Evolutionary conservation across 2,888 invertebrate species (phyloP), one percentile per base, ranked within the genome.

Genomic region (Amiota mariae): DNA sequence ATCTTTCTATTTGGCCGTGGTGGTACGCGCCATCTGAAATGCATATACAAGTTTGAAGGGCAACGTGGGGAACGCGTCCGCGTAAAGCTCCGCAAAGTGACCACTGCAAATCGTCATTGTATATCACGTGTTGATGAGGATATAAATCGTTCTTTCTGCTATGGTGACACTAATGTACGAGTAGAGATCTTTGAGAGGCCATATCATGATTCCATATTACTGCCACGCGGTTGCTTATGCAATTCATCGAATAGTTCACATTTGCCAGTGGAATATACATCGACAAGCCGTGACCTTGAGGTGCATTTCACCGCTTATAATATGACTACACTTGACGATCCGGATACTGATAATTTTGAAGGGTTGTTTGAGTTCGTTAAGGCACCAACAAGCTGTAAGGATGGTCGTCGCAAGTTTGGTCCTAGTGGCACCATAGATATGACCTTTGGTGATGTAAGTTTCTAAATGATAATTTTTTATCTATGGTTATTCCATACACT

Each of bases 1-100:
- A 94, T 96, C 54, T 97, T 97, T 85, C 91, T 96, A 12, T 97
- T 95, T 83, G 97, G 97, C 0, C 92, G 97, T 76, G 96, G 97
- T 36, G 97, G 97, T 48, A 93, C 95, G 10, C 92, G 93, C 76
- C 95, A 96, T 89, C 92, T 97, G 20, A 96, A 95, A 94, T 97
- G 97, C 90, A 93, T 94, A 64, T 97, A 97, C 89, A 94, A 96
- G 66, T 97, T 97, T 87, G 96, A 96, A 90, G 96, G 94, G 0
- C 94, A 94, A 84, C 93, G 94, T 71, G 95, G 95, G 67, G 96
- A 97, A 88, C 92, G 94, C 67, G 93, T 97, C 67, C 93, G 94
- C 76, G 91, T 97, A 68, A 93, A 94, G 72, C 92, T 97, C 71
- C 94, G 94, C 85, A 93, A 94, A 76, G 91, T 96, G 4, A 91